These are phyloP conservation scores for Emydocephalus ijimae DNA, from an alignment of 2,113 vertebrate species.

Conservation along the genomic window DNA sequence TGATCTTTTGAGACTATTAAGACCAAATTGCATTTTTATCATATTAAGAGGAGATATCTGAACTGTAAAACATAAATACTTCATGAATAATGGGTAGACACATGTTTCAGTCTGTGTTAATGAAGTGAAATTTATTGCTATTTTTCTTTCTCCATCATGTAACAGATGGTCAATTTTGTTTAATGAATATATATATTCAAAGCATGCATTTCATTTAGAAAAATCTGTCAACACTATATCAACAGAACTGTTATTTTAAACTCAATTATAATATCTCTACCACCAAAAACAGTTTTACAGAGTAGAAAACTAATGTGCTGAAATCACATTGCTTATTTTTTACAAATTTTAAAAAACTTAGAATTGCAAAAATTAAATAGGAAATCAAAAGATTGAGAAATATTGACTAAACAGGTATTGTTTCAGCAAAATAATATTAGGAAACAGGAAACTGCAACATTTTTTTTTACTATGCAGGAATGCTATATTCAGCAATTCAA, in stretches of 20 bases:
- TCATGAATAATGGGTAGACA: conserved; percentile 49
- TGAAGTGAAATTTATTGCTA: conserved; percentile 28
- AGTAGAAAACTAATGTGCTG: conserved; percentile 44
- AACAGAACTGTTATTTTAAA: conserved; percentile 57
- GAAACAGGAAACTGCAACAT: neutral
- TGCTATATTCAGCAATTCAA: neutral
- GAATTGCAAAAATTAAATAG: neutral
- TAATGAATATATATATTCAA: conserved; percentile 10
- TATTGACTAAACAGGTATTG: neutral
- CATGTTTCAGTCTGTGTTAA: neutral
- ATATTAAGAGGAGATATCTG: conserved; percentile 3
- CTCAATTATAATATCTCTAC: conserved; percentile 50
- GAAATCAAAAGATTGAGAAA: neutral
- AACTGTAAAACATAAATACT: neutral
- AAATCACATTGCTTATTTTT: conserved; percentile 40
- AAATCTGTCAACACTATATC: conserved; percentile 48
- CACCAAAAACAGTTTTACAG: conserved; percentile 52
- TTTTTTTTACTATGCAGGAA: neutral
- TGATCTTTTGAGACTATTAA: neutral
- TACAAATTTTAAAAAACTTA: conserved; percentile 32
- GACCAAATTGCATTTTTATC: neutral
- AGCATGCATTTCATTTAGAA: conserved; percentile 38
- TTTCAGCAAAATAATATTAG: neutral
- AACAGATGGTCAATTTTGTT: conserved; percentile 51
- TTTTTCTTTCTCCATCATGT: conserved; percentile 35